Evolutionary conservation across 2,888 invertebrate species (phyloP), one percentile per base, ranked within the genome.

Genomic region (Embidobia sp.): DNA sequence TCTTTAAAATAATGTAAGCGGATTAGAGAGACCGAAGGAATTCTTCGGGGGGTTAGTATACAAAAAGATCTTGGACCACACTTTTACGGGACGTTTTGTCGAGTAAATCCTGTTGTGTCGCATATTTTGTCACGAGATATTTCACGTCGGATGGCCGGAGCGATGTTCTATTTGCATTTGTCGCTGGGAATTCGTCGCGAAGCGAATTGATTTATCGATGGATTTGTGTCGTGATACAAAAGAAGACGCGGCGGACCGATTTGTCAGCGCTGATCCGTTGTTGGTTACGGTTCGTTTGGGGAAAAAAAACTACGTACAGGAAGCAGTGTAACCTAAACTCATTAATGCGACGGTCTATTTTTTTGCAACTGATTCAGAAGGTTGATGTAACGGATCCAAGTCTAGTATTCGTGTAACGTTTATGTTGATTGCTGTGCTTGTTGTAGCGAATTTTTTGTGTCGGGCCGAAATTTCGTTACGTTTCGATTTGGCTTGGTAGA

Each of bases 71-170:
- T 49, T 13, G 10, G 33, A 49, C 16, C 10, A 53, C 51, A 22
- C 31, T 49, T n/a, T 61, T 40, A 37, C 37, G 27, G 22, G 8
- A 13, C 29, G 31, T 57, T 57, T 48, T 49, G 48, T 67, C 10
- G 27, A 19, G 33, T 19, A 69, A 37, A 70, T 53, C 53, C 53
- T 35, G 44, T 70, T 61, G 70, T 53, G 70, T 16, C 7, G 3
- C 6, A 37, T 22, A 64, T 57, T 73, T 73, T 73, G 57, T 73
- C 73, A 57, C 57, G 64, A 49, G 57, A 57, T 64, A 57, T 64
- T 64, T 64, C 35, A 70, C 42, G 27, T 35, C 40, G 33, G 33
- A 10, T 26, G 27, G 33, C 27, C 53, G 27, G 10, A 18, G 27
- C 31, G 11, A 8, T 11, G 40, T 49, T 40, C 15, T 51, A 72